Evolutionary conservation across 1,140 invertebrate species (phyloP).

Genomic region (Portunus trituberculatus): DNA sequence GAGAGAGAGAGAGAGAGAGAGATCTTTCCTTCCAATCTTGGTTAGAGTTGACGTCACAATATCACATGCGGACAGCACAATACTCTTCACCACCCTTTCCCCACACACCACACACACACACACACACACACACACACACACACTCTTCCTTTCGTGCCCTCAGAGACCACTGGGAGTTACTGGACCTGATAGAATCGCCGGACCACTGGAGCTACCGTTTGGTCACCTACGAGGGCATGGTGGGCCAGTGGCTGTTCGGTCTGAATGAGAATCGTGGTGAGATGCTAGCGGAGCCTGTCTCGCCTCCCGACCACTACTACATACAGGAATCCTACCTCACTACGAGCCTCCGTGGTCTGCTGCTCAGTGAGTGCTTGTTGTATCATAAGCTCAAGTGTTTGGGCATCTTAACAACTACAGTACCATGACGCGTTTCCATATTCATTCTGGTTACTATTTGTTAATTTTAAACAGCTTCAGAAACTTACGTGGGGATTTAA

Average conservation of each 20-base stretch:
- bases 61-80: too few relatives aligned
- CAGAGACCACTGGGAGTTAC: conserved; percentile 66
- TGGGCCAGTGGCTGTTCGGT: conserved; percentile 63
- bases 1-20: too few relatives aligned
- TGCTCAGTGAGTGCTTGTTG: conserved; percentile 52
- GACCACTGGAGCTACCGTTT: conserved; percentile 66
- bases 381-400: background rate
- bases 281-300: conserved; percentile 57
- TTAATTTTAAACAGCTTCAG: too few relatives aligned
- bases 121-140: too few relatives aligned
- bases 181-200: conserved; percentile 59
- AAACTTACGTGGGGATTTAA: too few relatives aligned
- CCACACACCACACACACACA: too few relatives aligned
- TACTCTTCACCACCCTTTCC: too few relatives aligned
- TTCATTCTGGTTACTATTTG: too few relatives aligned
- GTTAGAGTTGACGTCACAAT: too few relatives aligned
- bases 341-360: conserved; percentile 54
- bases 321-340: conserved; percentile 67
- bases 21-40: too few relatives aligned
- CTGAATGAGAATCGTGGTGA: conserved; percentile 72
- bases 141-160: background rate
- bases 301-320: conserved; percentile 66
- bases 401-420: background rate
- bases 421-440: too few relatives aligned
- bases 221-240: conserved; percentile 71